These are phyloP conservation scores for Bolborhynchus lineola DNA, from an alignment of 2,113 vertebrate genomes.

Conservation along the genomic window DNA sequence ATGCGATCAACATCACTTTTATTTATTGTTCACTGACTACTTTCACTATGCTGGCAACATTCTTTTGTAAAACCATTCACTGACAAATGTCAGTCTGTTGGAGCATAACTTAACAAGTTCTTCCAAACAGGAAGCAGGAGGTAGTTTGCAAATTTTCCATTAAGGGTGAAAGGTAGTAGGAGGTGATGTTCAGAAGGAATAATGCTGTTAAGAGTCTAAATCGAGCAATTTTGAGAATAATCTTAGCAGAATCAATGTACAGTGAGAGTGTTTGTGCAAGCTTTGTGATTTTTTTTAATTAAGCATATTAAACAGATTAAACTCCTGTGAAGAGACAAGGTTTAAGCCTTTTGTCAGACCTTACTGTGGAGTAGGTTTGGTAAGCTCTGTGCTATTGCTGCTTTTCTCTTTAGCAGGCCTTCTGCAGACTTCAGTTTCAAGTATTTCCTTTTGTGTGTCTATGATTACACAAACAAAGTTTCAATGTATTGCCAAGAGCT, in stretches of 20 bases:
- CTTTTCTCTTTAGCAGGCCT: background rate
- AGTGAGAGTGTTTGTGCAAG: background rate
- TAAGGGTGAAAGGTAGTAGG: background rate
- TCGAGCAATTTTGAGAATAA: background rate
- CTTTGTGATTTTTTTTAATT: background rate
- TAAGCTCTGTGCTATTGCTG: background rate
- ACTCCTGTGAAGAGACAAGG: background rate
- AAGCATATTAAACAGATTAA: background rate
- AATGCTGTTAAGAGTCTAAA: background rate
- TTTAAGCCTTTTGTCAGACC: background rate
- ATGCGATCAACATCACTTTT: background rate
- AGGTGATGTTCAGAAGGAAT: background rate
- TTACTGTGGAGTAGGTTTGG: background rate
- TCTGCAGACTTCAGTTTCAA: background rate
- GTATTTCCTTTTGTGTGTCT: background rate
- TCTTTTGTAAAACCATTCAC: background rate
- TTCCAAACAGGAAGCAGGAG: background rate
- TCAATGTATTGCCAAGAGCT: background rate
- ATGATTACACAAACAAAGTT: background rate
- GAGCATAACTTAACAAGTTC: background rate
- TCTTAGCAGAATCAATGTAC: background rate
- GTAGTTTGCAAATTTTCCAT: background rate
- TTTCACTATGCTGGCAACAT: background rate
- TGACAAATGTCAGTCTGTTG: background rate
- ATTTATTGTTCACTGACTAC: background rate